Conservation (phyloP, 2,797 vertebrate species). For the Nannoperca australis region DNA sequence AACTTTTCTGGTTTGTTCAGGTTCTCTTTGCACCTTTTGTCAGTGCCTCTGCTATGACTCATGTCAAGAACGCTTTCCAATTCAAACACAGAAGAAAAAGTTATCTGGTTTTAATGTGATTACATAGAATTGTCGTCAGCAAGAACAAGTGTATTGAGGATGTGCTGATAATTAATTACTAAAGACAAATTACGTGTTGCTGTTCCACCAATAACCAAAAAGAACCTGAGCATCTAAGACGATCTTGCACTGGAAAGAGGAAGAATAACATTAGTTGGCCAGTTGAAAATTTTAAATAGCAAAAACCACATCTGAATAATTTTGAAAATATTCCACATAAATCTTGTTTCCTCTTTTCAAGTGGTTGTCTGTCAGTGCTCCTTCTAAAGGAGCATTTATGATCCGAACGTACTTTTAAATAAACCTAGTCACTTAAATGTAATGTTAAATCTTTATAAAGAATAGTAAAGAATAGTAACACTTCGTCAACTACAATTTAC, state of each 20-base stretch:
- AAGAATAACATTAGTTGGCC: background rate
- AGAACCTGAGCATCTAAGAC: background rate
- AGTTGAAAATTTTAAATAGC: background rate
- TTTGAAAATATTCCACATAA: background rate
- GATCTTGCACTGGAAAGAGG: background rate
- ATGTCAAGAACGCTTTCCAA: slow-evolving; percentile 33
- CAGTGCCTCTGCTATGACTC: slow-evolving; percentile 59
- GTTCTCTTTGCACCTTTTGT: slow-evolving; percentile 37
- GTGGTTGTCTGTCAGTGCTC: background rate
- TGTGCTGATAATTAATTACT: background rate
- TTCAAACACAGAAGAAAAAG: slow-evolving; percentile 18
- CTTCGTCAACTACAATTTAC: background rate
- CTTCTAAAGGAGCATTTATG: background rate
- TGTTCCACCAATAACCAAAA: background rate
- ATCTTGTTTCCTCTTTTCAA: background rate
- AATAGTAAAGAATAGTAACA: no score
- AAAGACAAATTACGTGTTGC: background rate
- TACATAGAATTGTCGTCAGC: background rate
- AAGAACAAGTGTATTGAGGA: background rate
- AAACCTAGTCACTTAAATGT: background rate
- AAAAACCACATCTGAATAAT: background rate
- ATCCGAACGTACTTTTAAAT: background rate
- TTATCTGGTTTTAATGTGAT: slow-evolving; percentile 16
- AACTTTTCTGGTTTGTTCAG: slow-evolving; percentile 33
- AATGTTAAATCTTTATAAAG: background rate